phyloP scores from a whole-genome alignment of 2,888 invertebrate species.

The Nezara viridula region DNA sequence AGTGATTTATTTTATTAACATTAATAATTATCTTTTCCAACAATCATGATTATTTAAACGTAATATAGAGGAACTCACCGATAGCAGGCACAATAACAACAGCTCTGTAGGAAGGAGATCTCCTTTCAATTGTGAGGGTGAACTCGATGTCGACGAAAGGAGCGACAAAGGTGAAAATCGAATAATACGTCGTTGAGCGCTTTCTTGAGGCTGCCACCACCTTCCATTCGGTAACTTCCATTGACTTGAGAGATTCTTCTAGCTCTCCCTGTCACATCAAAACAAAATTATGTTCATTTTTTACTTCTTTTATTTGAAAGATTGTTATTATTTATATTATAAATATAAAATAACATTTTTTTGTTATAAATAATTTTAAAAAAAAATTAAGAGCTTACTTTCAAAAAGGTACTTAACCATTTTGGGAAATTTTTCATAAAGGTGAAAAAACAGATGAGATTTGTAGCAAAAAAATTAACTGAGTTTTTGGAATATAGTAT shows the following conservation, averaged over 20 bases:
- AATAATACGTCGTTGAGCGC: conserved; percentile 70
- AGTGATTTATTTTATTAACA: no score
- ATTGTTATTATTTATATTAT: not conserved
- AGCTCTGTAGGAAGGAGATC: conserved; percentile 75
- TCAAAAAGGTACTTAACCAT: no score
- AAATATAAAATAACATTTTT: no score
- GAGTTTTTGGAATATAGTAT: no score
- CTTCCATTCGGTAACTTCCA: conserved; percentile 70
- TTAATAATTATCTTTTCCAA: no score
- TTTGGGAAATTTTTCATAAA: no score
- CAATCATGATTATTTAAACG: not conserved
- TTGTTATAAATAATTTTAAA: no score
- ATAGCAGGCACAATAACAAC: conserved; percentile 77
- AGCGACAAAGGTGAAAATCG: conserved; percentile 71
- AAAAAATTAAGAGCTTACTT: no score
- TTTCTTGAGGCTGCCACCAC: conserved; percentile 69
- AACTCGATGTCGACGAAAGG: conserved; percentile 73
- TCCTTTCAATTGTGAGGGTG: conserved; percentile 72
- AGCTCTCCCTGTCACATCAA: not conserved
- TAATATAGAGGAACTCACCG: conserved; percentile 68
- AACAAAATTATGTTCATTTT: not conserved
- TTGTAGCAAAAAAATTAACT: no score
- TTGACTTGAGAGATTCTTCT: not conserved
- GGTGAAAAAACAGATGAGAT: no score
- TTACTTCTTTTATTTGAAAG: not conserved